Percentiles rank a stretch among this genome's conserved stretches.
Conservation (phyloP, 1,140 invertebrate species). For the Pseudomyrmex concolor region DNA sequence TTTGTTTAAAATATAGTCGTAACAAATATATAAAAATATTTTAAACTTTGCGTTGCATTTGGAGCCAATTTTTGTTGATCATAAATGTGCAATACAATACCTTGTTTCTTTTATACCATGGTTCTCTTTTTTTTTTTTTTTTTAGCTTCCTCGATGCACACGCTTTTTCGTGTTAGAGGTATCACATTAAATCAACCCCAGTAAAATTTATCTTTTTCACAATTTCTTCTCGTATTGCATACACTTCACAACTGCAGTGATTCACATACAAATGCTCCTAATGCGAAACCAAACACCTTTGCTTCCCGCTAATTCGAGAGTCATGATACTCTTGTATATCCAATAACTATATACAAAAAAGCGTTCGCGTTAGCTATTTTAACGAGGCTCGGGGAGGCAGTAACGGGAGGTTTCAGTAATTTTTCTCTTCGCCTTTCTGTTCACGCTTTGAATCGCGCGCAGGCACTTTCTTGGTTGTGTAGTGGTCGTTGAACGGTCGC, state of each 20-base stretch:
- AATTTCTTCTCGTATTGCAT: slow-evolving; percentile 10
- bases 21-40: too few relatives aligned
- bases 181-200: background rate
- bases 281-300: background rate
- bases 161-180: background rate
- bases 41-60: too few relatives aligned
- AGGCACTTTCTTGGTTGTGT: background rate
- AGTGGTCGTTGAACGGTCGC: background rate
- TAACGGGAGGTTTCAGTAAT: too few relatives aligned
- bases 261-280: background rate
- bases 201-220: background rate
- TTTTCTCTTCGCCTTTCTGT: too few relatives aligned
- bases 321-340: background rate
- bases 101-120: too few relatives aligned
- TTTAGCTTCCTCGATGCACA: background rate
- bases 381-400: too few relatives aligned
- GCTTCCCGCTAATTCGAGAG: slow-evolving; percentile 1
- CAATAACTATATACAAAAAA: background rate
- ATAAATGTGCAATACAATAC: too few relatives aligned
- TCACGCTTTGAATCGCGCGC: too few relatives aligned
- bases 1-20: too few relatives aligned
- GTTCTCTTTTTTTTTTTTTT: slow-evolving; percentile 7
- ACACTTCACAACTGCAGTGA: too few relatives aligned
- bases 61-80: too few relatives aligned
- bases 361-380: too few relatives aligned